phyloP scores from a whole-genome alignment of 1,140 invertebrate species.

The Lepidotrigona ventralis region DNA sequence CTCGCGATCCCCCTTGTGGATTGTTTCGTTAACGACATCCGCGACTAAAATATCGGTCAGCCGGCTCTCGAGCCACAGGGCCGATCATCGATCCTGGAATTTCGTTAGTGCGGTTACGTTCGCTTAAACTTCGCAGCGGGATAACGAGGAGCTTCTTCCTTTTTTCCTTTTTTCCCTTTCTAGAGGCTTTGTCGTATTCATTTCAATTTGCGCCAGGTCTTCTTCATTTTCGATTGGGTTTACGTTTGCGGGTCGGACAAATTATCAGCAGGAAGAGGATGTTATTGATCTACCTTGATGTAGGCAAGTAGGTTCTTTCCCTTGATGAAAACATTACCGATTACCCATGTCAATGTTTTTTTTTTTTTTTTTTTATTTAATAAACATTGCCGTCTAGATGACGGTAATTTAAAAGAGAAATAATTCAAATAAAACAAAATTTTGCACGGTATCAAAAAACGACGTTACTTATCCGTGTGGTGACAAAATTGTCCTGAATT shows the following conservation, averaged over 20 bases:
- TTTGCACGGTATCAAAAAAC: no score
- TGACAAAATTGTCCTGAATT: no score
- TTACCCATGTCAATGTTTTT: no score
- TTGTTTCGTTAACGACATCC: conserved; percentile 7
- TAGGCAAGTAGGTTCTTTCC: no score
- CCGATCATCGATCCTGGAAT: conserved; percentile 3
- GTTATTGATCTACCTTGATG: no score
- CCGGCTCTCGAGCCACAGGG: neutral
- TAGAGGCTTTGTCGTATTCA: neutral
- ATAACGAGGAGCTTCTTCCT: neutral
- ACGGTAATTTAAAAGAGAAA: no score
- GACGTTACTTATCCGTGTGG: no score
- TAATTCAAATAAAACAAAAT: no score
- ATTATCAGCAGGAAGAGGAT: neutral
- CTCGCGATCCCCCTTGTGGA: neutral
- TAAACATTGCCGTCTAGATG: no score
- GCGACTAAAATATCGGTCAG: neutral
- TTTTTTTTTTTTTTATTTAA: no score
- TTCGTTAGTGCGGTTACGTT: neutral
- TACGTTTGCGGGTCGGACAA: neutral
- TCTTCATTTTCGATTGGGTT: no score
- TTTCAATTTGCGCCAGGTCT: neutral
- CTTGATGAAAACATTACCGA: no score
- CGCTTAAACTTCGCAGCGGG: neutral
- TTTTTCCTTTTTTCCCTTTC: neutral